Percentiles rank a stretch among this genome's conserved stretches.
Conservation (phyloP, 2,797 vertebrate genomes). For the Thalassophryne amazonica region DNA sequence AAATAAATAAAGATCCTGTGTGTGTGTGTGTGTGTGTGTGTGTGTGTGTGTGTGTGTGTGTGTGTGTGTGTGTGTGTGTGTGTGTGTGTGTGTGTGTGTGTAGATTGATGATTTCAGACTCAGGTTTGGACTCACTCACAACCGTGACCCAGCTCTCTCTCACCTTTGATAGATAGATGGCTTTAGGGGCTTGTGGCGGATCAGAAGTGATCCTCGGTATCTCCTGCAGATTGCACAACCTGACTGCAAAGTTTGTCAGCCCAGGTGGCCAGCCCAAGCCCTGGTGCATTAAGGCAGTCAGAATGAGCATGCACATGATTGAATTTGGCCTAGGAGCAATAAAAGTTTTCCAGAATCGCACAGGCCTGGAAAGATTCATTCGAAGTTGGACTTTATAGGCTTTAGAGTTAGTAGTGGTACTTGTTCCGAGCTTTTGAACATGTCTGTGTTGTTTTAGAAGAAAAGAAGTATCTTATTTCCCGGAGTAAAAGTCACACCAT, state of each 20-base stretch:
- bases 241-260: slow-evolving; percentile 57
- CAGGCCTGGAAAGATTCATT: slow-evolving; percentile 29
- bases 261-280: slow-evolving; percentile 6
- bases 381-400: slow-evolving; percentile 33
- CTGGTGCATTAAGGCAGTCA: slow-evolving; percentile 22
- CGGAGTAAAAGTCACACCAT: too few relatives aligned
- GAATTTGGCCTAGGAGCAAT: slow-evolving; percentile 44
- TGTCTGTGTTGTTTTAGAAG: neutral
- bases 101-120: slow-evolving; percentile 63
- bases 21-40: neutral
- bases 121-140: slow-evolving; percentile 41
- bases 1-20: slow-evolving; percentile 45
- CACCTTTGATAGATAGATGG: slow-evolving; percentile 78
- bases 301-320: slow-evolving; percentile 47
- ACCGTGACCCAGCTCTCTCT: slow-evolving; percentile 50
- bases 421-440: neutral
- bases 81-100: slow-evolving; percentile 42
- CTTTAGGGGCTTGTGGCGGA: slow-evolving; percentile 74
- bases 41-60: slow-evolving; percentile 1
- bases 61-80: neutral
- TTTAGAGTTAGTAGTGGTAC: slow-evolving; percentile 1
- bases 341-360: slow-evolving; percentile 41
- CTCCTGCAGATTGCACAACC: slow-evolving; percentile 48
- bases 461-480: too few relatives aligned
- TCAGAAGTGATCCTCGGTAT: slow-evolving; percentile 65